Conservation (phyloP, 2,888 invertebrate genomes). For the Orgyia antiqua region DNA sequence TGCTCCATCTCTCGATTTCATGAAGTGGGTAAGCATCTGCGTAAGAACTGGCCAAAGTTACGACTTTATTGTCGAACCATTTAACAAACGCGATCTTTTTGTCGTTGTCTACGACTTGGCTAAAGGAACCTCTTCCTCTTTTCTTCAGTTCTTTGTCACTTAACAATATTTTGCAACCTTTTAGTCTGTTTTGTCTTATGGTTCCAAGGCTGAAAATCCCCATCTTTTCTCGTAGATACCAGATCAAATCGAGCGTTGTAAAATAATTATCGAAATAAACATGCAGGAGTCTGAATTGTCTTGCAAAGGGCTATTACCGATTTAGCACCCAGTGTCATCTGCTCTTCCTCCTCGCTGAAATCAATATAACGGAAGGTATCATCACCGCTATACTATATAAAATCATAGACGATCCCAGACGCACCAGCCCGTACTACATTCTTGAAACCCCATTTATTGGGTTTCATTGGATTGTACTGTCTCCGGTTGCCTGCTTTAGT, state of each 20-base stretch:
- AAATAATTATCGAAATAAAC: background rate
- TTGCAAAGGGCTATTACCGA: background rate
- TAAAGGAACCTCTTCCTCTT: slow-evolving; percentile 1
- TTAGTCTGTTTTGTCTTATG: background rate
- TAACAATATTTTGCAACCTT: slow-evolving; percentile 1
- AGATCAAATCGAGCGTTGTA: background rate
- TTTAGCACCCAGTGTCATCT: background rate
- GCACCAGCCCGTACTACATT: background rate
- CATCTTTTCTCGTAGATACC: background rate
- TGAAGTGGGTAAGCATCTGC: slow-evolving; percentile 10
- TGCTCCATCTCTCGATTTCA: background rate
- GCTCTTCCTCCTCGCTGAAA: background rate
- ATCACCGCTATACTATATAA: too few relatives aligned
- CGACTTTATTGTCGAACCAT: slow-evolving; percentile 23
- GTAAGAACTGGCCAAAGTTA: slow-evolving; percentile 16
- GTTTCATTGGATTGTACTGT: slow-evolving; percentile 2
- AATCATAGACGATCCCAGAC: too few relatives aligned
- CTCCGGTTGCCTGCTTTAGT: slow-evolving; percentile 6
- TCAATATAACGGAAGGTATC: too few relatives aligned
- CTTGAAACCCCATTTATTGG: background rate
- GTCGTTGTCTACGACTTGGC: slow-evolving; percentile 8
- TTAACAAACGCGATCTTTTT: slow-evolving; percentile 15
- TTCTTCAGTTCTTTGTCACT: slow-evolving; percentile 4
- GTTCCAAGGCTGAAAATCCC: background rate
- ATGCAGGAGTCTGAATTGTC: background rate